Conservation (phyloP, 2,888 invertebrate species). For the Hyposoter didymator region DNA sequence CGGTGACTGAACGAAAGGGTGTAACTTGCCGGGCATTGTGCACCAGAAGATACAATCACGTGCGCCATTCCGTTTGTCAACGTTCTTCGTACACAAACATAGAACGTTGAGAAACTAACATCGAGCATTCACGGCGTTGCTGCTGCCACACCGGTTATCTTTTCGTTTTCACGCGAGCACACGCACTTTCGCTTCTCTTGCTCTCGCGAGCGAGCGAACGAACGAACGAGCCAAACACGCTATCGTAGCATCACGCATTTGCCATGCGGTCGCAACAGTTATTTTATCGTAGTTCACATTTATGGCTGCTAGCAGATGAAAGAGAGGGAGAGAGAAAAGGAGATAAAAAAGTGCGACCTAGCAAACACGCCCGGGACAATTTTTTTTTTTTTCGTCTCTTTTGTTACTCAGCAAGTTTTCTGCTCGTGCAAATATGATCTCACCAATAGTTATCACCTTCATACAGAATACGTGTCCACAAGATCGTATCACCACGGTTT, state of each 20-base stretch:
- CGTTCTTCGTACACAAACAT: slow-evolving; percentile 1
- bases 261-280: slow-evolving; percentile 67
- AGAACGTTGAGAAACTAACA: slow-evolving; percentile 46
- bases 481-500: slow-evolving; percentile 49
- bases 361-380: slow-evolving; percentile 26
- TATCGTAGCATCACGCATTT: slow-evolving; percentile 67
- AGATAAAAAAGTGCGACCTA: slow-evolving; percentile 1
- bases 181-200: slow-evolving; percentile 63
- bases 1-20: slow-evolving; percentile 12
- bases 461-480: slow-evolving; percentile 39
- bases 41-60: background rate
- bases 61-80: slow-evolving; percentile 22
- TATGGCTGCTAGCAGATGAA: slow-evolving; percentile 48
- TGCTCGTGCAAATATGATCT: slow-evolving; percentile 45
- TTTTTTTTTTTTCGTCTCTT: slow-evolving; percentile 44
- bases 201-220: slow-evolving; percentile 20
- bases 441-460: slow-evolving; percentile 62
- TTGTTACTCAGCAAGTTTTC: slow-evolving; percentile 48
- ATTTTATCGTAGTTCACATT: slow-evolving; percentile 67
- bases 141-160: slow-evolving; percentile 59
- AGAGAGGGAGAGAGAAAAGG: background rate
- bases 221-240: slow-evolving; percentile 56
- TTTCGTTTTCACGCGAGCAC: slow-evolving; percentile 69
- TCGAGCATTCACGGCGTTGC: slow-evolving; percentile 34
- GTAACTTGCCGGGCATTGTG: background rate